phyloP scores from a whole-genome alignment of 2,113 vertebrate species.

The Gambusia affinis region DNA sequence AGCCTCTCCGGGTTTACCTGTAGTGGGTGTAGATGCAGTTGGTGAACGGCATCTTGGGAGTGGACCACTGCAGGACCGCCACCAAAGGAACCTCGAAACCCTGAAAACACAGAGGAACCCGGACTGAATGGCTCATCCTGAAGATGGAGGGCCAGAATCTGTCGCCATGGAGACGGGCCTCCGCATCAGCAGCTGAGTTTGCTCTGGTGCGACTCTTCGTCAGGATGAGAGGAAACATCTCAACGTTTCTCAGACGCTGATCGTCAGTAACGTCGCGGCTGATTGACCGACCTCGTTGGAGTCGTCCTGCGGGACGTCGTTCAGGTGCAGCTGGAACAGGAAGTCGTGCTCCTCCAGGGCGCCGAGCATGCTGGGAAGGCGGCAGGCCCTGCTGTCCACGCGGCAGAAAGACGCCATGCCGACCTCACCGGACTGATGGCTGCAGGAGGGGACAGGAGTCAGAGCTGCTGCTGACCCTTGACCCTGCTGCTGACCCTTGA shows the following conservation, averaged over 20 bases:
- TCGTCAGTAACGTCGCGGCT: too few species aligned
- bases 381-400: slow-evolving; percentile 76
- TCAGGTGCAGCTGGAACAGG: slow-evolving; percentile 87
- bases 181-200: too few species aligned
- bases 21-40: slow-evolving; percentile 94
- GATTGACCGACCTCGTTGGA: slow-evolving; percentile 75
- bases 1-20: slow-evolving; percentile 53
- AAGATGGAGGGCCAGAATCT: too few species aligned
- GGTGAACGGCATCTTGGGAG: slow-evolving; percentile 91
- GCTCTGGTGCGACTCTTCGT: too few species aligned
- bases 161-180: too few species aligned
- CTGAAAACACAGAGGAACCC: slow-evolving; percentile 65
- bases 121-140: too few species aligned
- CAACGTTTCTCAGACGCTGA: too few species aligned
- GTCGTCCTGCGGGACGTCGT: slow-evolving; percentile 82
- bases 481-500: background rate
- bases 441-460: slow-evolving; percentile 41
- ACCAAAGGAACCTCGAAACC: slow-evolving; percentile 92
- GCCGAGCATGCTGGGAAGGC: slow-evolving; percentile 85
- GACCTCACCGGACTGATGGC: slow-evolving; percentile 89
- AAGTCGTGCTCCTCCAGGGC: slow-evolving; percentile 92
- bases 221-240: too few species aligned
- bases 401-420: slow-evolving; percentile 88
- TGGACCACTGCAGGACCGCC: slow-evolving; percentile 92
- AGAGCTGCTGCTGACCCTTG: background rate